phyloP scores from a whole-genome alignment of 2,113 vertebrate genomes.

The Chiloscyllium plagiosum region DNA sequence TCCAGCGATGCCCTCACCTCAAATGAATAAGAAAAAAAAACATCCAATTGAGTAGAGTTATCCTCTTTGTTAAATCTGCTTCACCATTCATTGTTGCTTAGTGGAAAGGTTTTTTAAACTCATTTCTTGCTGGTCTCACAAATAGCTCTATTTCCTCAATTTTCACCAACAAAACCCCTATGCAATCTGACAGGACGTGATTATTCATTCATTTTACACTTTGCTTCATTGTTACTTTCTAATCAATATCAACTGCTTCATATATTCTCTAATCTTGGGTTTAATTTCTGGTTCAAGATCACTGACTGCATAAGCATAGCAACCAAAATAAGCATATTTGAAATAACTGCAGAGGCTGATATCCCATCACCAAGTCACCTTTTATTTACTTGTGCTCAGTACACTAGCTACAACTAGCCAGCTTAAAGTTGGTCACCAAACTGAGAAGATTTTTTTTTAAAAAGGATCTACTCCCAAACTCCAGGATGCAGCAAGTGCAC shows the following conservation, averaged over 20 bases:
- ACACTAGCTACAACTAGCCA: too few species aligned
- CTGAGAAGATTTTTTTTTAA: too few species aligned
- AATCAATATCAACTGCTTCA: background rate
- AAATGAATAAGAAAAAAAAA: background rate
- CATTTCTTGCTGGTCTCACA: too few species aligned
- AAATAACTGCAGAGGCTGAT: too few species aligned
- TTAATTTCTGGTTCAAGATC: background rate
- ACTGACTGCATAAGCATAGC: background rate
- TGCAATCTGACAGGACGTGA: background rate
- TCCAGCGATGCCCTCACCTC: background rate
- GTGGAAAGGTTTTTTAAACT: too few species aligned
- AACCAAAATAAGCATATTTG: background rate
- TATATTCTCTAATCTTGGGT: background rate
- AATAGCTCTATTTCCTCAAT: background rate
- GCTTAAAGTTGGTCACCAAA: too few species aligned
- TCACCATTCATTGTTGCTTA: background rate
- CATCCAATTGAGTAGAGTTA: too few species aligned
- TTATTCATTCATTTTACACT: background rate
- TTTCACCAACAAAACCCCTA: background rate
- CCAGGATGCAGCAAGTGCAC: too few species aligned
- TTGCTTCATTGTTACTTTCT: background rate
- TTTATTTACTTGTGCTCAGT: too few species aligned
- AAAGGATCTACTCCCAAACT: too few species aligned
- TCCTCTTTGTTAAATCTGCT: background rate
- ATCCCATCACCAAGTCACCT: too few species aligned